Base-by-base conservation (phyloP, 2,113 vertebrate genomes). In the Calyptomena viridis region DNA sequence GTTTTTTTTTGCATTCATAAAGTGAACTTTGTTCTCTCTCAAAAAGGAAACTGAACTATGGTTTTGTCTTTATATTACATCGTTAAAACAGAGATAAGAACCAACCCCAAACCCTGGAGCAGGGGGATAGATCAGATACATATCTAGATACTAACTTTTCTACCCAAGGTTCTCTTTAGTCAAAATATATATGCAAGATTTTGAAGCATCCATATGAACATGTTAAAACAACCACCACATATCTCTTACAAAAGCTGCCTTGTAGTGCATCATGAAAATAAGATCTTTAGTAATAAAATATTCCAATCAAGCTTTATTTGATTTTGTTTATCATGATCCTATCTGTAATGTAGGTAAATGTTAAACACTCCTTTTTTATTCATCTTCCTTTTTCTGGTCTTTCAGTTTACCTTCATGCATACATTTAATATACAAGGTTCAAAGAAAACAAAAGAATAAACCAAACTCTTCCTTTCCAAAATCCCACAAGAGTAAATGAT, bases 31-130 rank as follows among this genome's bases (percentile, higher is more conserved):
- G 85, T 95, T 96, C 76, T 90, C 23, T 64, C 60, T 94, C 73
- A 87, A 78, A 96, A 93, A 93, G 92, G 90, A 96, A 96, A 90
- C 76, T 73, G 88, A 93, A 89, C 85, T 90, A 68, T 89, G 60
- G 47, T 94, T 97, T 96, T 95, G 94, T 95, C 90, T 96, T 95
- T 85, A 97, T 96, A 95, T 96, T 94, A 92, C 90, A 68, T 84
- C 5, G 8, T 84, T 90, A 86, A 88, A 90, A 71, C 75, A 87
- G 83, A 94, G 94, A 96, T 92, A 95, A 95, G 93, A 92, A 75
- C 90, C 92, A 94, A 97, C 93, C 90, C 94, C 88, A 93, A 91
- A 90, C 87, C 96, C 95, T 89, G 92, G 90, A 96, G 94, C 88
- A 1, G 44, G 77, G 37, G 47, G 55, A 66, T 92, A 89, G 88